Conservation (phyloP, 1,140 invertebrate species). For the Cyphomyrmex costatus region DNA sequence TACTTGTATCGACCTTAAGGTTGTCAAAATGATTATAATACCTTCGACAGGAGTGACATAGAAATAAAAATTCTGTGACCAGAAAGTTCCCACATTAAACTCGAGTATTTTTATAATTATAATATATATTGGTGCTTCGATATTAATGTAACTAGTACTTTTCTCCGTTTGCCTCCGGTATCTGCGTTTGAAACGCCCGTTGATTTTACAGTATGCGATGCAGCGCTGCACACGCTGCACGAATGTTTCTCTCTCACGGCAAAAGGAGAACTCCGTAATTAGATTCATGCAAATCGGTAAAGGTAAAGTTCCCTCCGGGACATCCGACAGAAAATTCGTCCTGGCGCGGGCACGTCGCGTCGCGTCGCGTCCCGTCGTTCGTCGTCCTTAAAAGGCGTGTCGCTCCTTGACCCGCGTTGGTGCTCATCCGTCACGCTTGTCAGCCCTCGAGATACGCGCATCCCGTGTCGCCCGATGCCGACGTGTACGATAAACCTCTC, state of each 20-base stretch:
- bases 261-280: conserved; percentile 54
- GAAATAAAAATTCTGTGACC: no score
- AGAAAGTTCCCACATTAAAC: neutral
- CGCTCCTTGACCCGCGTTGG: conserved; percentile 71
- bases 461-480: conserved; percentile 48
- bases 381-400: conserved; percentile 68
- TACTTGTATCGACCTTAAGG: no score
- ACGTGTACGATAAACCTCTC: conserved; percentile 42
- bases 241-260: conserved; percentile 27
- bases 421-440: conserved; percentile 73
- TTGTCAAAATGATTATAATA: no score
- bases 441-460: conserved; percentile 66
- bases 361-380: conserved; percentile 39
- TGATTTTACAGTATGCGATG: conserved; percentile 4
- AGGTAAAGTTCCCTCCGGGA: conserved; percentile 42
- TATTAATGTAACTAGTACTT: conserved; percentile 5
- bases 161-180: conserved; percentile 1
- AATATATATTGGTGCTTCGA: neutral
- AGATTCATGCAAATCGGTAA: conserved; percentile 58
- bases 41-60: no score
- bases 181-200: neutral
- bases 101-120: neutral
- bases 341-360: conserved; percentile 47
- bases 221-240: neutral
- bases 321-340: conserved; percentile 70